Percentiles rank a stretch among this genome's conserved stretches.
Evolutionary conservation across 2,888 invertebrate genomes (phyloP).

Genomic region (Abrostola tripartita): DNA sequence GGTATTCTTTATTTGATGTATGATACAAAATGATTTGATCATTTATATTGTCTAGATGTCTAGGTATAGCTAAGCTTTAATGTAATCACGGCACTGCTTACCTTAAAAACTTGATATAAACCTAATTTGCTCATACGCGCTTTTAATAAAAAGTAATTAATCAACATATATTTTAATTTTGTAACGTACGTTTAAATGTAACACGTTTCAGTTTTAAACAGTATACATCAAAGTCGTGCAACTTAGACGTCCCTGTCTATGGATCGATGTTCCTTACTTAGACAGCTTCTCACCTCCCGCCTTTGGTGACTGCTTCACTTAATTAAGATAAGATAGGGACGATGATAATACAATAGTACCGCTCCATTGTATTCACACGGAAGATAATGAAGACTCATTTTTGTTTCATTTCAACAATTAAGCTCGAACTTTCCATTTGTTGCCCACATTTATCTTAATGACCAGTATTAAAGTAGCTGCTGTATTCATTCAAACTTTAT

Average conservation of each 20-base stretch:
- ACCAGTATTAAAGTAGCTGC: too few relatives aligned
- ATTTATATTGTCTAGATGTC: neutral
- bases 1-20: neutral
- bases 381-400: neutral
- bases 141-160: too few relatives aligned
- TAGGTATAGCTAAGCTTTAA: too few relatives aligned
- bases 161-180: too few relatives aligned
- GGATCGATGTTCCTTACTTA: neutral
- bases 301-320: constrained; percentile 2
- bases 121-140: too few relatives aligned
- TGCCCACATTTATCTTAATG: neutral
- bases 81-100: too few relatives aligned
- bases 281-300: neutral
- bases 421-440: neutral
- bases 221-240: neutral
- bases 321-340: constrained; percentile 5
- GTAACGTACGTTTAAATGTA: too few relatives aligned
- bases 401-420: constrained; percentile 4
- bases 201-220: too few relatives aligned
- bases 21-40: neutral
- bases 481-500: too few relatives aligned
- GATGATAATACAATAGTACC: constrained; percentile 2
- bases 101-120: too few relatives aligned
- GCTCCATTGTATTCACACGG: neutral
- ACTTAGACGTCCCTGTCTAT: neutral